These are phyloP conservation scores for Thalpophila matura DNA, from an alignment of 2,888 invertebrate genomes.

Conservation along the genomic window DNA sequence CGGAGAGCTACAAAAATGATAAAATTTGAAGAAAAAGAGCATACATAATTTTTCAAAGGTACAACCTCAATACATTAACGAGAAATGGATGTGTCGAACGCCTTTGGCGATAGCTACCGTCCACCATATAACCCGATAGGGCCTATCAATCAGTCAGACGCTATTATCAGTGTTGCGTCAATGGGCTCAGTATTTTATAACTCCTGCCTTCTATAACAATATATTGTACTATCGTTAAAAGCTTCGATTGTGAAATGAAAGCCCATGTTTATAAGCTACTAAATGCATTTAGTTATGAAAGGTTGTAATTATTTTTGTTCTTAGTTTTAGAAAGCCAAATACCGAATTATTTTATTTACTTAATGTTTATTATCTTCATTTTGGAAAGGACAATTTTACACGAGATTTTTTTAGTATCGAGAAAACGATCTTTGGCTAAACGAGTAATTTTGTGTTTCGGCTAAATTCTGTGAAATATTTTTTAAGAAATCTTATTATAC, in stretches of 20 bases:
- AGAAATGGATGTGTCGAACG: slow-evolving; percentile 24
- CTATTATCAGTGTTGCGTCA: slow-evolving; percentile 39
- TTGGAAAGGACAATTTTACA: no score
- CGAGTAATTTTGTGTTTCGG: no score
- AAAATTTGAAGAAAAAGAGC: slow-evolving; percentile 12
- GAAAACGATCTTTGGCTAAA: no score
- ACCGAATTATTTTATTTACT: no score
- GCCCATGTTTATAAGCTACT: slow-evolving; percentile 14
- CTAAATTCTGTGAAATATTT: no score
- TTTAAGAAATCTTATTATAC: no score
- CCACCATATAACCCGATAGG: slow-evolving; percentile 12
- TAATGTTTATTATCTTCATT: no score
- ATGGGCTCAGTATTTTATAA: slow-evolving; percentile 22
- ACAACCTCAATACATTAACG: slow-evolving; percentile 27
- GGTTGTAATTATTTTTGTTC: background rate
- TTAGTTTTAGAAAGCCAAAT: background rate
- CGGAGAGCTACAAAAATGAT: slow-evolving; percentile 1
- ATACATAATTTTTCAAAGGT: background rate
- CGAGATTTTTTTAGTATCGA: no score
- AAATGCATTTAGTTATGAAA: slow-evolving; percentile 26
- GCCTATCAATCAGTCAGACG: slow-evolving; percentile 6
- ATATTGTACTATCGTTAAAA: slow-evolving; percentile 52
- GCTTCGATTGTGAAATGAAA: slow-evolving; percentile 49
- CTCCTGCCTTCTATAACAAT: slow-evolving; percentile 27
- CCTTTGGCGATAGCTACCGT: slow-evolving; percentile 1